These are phyloP conservation scores for Pseudolycoriella hygida DNA, from an alignment of 2,888 invertebrate genomes.

Conservation along the genomic window DNA sequence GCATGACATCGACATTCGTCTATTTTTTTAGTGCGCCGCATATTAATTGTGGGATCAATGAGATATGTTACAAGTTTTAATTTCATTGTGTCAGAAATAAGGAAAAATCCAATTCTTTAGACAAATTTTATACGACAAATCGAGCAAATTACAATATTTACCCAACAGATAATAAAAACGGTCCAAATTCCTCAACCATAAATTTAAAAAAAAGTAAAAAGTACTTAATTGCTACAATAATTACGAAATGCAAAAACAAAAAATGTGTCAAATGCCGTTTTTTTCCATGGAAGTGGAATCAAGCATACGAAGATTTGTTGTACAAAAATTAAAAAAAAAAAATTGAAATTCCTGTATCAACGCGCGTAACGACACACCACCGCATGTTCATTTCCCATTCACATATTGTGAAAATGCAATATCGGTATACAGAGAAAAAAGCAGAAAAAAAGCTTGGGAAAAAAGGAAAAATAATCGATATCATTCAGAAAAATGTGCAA, in stretches of 20 bases:
- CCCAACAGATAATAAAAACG: too few relatives aligned
- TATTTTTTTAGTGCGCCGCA: too few relatives aligned
- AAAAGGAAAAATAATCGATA: background rate
- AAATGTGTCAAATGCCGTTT: background rate
- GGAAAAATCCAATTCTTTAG: too few relatives aligned
- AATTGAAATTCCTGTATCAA: background rate
- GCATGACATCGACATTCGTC: too few relatives aligned
- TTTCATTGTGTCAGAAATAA: too few relatives aligned
- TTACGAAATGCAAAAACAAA: background rate
- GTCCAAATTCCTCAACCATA: too few relatives aligned
- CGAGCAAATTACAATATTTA: too few relatives aligned
- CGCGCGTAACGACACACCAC: background rate
- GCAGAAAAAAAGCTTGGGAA: background rate
- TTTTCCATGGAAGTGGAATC: background rate
- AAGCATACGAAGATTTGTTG: background rate
- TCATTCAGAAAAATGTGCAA: background rate
- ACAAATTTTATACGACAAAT: too few relatives aligned
- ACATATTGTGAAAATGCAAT: conserved; percentile 2
- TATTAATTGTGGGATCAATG: too few relatives aligned
- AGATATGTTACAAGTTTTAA: too few relatives aligned
- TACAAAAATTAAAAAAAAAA: background rate
- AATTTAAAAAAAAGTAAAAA: background rate
- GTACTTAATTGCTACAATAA: background rate
- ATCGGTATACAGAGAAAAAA: background rate
- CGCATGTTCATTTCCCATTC: background rate